Evolutionary conservation across 2,113 vertebrate species (phyloP).

Genomic region (Petromus typicus): DNA sequence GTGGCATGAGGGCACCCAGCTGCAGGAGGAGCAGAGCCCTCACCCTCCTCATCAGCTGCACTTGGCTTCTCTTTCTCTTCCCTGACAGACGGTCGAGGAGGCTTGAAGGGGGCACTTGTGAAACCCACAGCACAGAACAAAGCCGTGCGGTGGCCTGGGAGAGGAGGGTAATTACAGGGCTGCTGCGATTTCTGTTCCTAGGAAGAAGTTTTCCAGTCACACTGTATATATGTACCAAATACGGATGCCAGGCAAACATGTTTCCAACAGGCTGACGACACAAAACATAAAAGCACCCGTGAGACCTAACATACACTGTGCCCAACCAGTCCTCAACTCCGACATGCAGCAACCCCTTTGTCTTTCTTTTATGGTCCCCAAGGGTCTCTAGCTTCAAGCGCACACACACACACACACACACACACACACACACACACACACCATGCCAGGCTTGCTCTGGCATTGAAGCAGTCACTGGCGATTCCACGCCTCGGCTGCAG

Average conservation of each 20-base stretch:
- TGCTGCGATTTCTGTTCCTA: background rate
- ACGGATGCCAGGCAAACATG: background rate
- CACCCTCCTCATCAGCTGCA: background rate
- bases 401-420: fast-evolving
- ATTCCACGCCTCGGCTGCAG: background rate
- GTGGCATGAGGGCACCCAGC: constrained; percentile 1
- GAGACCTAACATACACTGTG: background rate
- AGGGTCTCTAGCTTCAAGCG: background rate
- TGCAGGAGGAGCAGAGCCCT: background rate
- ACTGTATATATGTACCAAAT: background rate
- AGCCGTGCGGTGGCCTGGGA: background rate
- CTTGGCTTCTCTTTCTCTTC: background rate
- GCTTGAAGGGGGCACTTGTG: constrained; percentile 25
- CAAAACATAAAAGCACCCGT: background rate
- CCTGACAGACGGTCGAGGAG: background rate
- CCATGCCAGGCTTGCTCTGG: fast-evolving
- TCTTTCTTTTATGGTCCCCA: background rate
- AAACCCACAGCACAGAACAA: background rate
- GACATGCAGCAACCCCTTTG: background rate
- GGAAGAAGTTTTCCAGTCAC: background rate
- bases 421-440: fast-evolving
- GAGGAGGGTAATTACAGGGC: background rate
- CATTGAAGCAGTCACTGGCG: background rate
- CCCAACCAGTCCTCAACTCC: background rate
- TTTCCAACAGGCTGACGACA: background rate